These are phyloP conservation scores for mouse (Mus musculus) DNA, from an alignment of 2,113 vertebrate species.

Conservation along the genomic window GRCm39 chr2:145895001-145895500, in stretches of 20 bases:
- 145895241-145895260: not conserved
- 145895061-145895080: slow-evolving; percentile 56
- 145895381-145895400: not conserved
- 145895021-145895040: not conserved
- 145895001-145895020: slow-evolving; percentile 49
- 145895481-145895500: not conserved
- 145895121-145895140: not conserved
- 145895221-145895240: not conserved
- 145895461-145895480: too few species aligned
- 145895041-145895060: not conserved
- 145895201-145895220: not conserved
- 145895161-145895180: not conserved
- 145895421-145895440: not conserved
- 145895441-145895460: not conserved
- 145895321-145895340: not conserved
- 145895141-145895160: not conserved
- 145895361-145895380: not conserved
- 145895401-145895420: not conserved
- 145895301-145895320: not conserved
- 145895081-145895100: slow-evolving; percentile 49
- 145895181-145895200: not conserved
- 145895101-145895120: slow-evolving; percentile 25
- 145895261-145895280: not conserved
- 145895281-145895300: not conserved
- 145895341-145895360: not conserved